Base-by-base conservation (phyloP, 2,113 vertebrate species). In the Fukomys damarensis region DNA sequence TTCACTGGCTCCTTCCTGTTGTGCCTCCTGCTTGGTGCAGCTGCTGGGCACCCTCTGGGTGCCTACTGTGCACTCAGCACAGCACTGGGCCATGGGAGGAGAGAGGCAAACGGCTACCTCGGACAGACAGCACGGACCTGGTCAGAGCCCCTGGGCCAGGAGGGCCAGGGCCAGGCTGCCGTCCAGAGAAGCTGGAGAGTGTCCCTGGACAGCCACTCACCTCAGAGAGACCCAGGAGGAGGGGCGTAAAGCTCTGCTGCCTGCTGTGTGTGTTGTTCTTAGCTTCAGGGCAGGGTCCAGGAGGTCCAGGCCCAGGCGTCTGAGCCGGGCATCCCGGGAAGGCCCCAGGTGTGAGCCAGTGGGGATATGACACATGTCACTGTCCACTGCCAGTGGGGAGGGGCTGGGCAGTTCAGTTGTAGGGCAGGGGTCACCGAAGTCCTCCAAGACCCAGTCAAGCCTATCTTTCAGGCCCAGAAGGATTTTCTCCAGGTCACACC, bases 121-220 rank as follows among this genome's bases (percentile, higher is more conserved):
- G 81, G 19, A 43, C 0, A 1, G 1, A 83, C 0, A 0, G 56
- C 3, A 0, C 35, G 30, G 22, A 2, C 61, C 22, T 4, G 14
- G 46, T 70, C 24, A 30, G 86, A 85, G 38, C n/a, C 59, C 7
- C 49, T 7, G 2, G 5, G 0, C 10, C 30, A 24, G 79, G 63
- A 66, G 52, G 35, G 11, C 11, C 20, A 0, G 5, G 7, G 83
- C n/a, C n/a, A n/a, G 63, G 56, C 32, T 26, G 65, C 1, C 1
- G 35, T 72, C 38, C 49, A 8, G 61, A 88, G 63, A 81, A 85
- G 83, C 52, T 52, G 16, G 46, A 41, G 14, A 3, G 28, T 10
- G 28, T 9, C 26, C 63, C 61, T 43, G 52, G 28, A 16, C 16
- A 35, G 46, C 46, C 49, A 52, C 16, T 74, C 12, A 49, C 41